phyloP scores from a whole-genome alignment of 2,113 vertebrate species.

The Fukomys damarensis region DNA sequence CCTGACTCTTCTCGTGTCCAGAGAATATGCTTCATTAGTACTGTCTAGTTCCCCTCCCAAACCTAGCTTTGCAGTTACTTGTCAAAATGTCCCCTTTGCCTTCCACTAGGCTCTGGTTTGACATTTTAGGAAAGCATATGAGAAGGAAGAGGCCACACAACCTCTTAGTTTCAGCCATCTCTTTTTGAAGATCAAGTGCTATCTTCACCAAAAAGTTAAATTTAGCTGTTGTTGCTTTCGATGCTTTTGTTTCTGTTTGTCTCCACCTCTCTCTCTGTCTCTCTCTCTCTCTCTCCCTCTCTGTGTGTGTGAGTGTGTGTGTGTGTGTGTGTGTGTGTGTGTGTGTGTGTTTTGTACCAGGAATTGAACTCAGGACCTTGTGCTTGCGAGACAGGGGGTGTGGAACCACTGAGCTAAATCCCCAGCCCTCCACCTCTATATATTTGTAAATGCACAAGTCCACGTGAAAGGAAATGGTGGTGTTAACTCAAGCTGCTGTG shows the following conservation, averaged over 20 bases:
- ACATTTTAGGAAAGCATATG: neutral
- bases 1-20: neutral
- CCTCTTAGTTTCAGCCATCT: neutral
- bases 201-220: neutral
- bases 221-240: neutral
- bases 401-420: too few species aligned
- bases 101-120: neutral
- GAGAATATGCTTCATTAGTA: neutral
- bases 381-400: too few species aligned
- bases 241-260: neutral
- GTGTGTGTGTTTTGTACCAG: too few species aligned
- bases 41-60: neutral
- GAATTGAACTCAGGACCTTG: too few species aligned
- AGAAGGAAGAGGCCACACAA: neutral
- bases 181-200: neutral
- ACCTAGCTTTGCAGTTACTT: neutral
- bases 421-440: neutral
- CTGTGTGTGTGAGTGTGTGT: too few species aligned
- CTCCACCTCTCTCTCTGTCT: neutral
- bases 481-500: conserved; percentile 29
- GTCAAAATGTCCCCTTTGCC: neutral
- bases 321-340: too few species aligned
- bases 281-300: too few species aligned
- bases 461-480: conserved; percentile 30
- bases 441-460: conserved; percentile 35